Evolutionary conservation across 2,113 vertebrate genomes (phyloP).

Genomic region (Vimba vimba): DNA sequence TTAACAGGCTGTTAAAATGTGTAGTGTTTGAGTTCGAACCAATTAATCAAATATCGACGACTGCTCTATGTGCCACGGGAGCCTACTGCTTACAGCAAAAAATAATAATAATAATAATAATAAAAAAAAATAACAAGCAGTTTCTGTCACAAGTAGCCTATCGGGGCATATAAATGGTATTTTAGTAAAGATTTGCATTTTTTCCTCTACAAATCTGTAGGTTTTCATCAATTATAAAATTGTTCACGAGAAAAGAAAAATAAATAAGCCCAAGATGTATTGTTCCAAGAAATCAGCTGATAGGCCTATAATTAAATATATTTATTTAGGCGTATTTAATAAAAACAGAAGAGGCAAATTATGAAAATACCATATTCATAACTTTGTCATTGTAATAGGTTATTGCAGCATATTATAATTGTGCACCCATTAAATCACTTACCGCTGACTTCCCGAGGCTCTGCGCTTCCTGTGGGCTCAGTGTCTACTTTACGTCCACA

Average conservation of each 20-base stretch:
- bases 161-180: no score
- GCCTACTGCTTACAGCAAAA: not conserved
- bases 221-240: no score
- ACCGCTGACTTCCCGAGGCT: constrained; percentile 79
- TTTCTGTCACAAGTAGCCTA: no score
- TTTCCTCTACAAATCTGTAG: no score
- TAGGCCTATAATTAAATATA: no score
- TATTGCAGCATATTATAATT: not conserved
- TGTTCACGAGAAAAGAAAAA: no score
- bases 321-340: no score
- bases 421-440: constrained; percentile 57
- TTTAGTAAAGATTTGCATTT: no score
- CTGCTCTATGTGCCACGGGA: not conserved
- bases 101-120: no score
- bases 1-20: not conserved
- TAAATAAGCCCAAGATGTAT: not conserved
- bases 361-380: not conserved
- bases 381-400: not conserved
- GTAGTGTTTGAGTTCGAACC: not conserved
- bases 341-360: not conserved
- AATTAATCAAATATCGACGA: constrained; percentile 5
- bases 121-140: no score
- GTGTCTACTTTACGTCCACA: constrained; percentile 85
- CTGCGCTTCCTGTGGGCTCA: constrained; percentile 73
- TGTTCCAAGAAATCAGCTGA: not conserved